Conservation (phyloP, 2,797 vertebrate genomes). For the Todus mexicanus region DNA sequence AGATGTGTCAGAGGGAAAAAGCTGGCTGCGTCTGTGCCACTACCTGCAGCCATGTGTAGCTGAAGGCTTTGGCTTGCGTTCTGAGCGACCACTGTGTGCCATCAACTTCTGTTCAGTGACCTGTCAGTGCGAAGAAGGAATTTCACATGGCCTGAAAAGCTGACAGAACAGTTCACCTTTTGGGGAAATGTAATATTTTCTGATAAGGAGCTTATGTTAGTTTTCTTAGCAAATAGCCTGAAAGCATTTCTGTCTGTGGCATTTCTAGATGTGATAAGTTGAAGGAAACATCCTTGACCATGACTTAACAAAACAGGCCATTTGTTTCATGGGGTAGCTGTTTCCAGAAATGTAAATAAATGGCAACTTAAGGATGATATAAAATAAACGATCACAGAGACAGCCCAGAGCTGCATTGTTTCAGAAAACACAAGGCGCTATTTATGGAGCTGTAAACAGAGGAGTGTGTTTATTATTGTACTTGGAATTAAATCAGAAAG, state of each 20-base stretch:
- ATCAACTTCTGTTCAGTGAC: conserved; percentile 80
- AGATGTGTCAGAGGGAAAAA: not conserved
- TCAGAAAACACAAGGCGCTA: conserved; percentile 63
- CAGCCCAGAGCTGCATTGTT: conserved; percentile 68
- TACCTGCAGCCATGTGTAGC: conserved; percentile 36
- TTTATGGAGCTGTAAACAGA: conserved; percentile 71
- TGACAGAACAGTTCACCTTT: conserved; percentile 85
- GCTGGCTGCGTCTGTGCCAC: not conserved
- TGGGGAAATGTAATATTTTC: conserved; percentile 84
- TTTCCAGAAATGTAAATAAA: conserved; percentile 73
- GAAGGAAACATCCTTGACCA: conserved; percentile 80
- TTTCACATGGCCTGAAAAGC: conserved; percentile 81
- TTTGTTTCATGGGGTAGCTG: conserved; percentile 68
- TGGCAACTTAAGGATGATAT: conserved; percentile 72
- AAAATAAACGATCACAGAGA: conserved; percentile 69
- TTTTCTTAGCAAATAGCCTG: conserved; percentile 81
- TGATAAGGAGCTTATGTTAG: conserved; percentile 92
- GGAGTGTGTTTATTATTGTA: conserved; percentile 56
- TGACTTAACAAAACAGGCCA: conserved; percentile 73
- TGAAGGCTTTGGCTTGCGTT: conserved; percentile 36
- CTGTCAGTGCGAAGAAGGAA: conserved; percentile 81
- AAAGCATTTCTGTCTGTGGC: conserved; percentile 79
- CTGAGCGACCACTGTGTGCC: conserved; percentile 55
- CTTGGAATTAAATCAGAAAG: conserved; percentile 61
- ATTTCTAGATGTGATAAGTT: conserved; percentile 80